Conservation (phyloP, 2,888 invertebrate species). For the Onchidella celtica region DNA sequence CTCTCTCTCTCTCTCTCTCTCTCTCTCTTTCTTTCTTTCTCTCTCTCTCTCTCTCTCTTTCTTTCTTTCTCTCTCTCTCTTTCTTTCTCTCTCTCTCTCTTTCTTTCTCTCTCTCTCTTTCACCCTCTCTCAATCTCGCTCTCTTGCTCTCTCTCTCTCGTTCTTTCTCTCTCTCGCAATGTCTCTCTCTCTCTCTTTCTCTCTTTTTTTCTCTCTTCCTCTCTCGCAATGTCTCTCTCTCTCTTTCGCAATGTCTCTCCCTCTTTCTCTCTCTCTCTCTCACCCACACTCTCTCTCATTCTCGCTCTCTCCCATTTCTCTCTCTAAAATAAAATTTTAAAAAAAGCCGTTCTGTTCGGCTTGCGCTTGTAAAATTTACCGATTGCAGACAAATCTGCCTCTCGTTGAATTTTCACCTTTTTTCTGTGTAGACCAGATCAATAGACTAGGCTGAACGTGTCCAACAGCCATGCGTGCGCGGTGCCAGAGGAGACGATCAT, state of each 20-base stretch:
- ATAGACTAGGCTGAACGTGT: no score
- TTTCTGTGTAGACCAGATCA: no score
- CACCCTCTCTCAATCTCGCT: conserved; percentile 14
- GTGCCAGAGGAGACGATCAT: no score
- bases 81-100: conserved; percentile 8
- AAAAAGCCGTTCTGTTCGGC: no score
- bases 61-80: conserved; percentile 9
- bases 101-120: conserved; percentile 35
- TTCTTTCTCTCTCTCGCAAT: no score
- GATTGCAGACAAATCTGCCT: no score
- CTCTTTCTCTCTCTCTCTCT: conserved; percentile 9
- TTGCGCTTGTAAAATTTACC: no score
- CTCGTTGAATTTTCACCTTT: no score
- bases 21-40: conserved; percentile 14
- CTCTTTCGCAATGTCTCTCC: conserved; percentile 6
- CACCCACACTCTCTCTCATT: not conserved
- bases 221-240: not conserved
- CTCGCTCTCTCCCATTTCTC: not conserved
- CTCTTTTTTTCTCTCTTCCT: not conserved
- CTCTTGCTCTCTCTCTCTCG: not conserved
- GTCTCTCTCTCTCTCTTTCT: no score
- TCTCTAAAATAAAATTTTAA: not conserved
- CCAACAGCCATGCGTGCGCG: no score
- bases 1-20: conserved; percentile 14
- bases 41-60: conserved; percentile 25